phyloP scores from a whole-genome alignment of 2,888 invertebrate species.

The Neoitamus cyanurus region DNA sequence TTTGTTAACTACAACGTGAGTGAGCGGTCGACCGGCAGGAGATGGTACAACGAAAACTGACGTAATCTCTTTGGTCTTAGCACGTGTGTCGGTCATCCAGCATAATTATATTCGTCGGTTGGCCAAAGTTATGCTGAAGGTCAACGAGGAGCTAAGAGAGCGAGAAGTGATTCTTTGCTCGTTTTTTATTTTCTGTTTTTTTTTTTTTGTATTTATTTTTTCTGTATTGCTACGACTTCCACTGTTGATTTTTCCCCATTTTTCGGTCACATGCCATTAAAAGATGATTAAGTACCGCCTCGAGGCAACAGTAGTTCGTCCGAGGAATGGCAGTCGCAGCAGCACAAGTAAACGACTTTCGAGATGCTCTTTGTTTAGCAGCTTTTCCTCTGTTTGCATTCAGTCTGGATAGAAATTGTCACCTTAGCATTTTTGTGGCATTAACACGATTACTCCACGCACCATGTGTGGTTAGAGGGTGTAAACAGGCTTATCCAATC shows the following conservation, averaged over 20 bases:
- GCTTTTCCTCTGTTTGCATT: neutral
- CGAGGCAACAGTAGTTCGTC: neutral
- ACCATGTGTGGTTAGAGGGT: neutral
- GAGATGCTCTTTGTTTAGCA: neutral
- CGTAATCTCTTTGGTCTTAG: neutral
- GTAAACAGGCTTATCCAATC: slow-evolving; percentile 17
- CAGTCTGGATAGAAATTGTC: neutral
- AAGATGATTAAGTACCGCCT: slow-evolving; percentile 1
- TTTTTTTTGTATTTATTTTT: neutral
- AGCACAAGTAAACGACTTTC: neutral
- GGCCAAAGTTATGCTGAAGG: slow-evolving; percentile 16
- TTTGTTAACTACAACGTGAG: neutral
- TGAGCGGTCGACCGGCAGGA: neutral
- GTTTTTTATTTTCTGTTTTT: neutral
- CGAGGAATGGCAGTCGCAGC: neutral
- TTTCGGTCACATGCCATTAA: neutral
- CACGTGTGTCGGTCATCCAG: slow-evolving; percentile 9
- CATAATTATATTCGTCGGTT: slow-evolving; percentile 16
- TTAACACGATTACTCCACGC: neutral
- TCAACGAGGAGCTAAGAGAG: neutral
- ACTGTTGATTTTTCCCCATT: neutral
- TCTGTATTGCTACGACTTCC: neutral
- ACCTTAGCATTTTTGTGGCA: neutral
- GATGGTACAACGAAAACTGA: slow-evolving; percentile 6
- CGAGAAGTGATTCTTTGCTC: slow-evolving; percentile 7